phyloP scores from a whole-genome alignment of 2,113 vertebrate genomes.

The Phycodurus eques region DNA sequence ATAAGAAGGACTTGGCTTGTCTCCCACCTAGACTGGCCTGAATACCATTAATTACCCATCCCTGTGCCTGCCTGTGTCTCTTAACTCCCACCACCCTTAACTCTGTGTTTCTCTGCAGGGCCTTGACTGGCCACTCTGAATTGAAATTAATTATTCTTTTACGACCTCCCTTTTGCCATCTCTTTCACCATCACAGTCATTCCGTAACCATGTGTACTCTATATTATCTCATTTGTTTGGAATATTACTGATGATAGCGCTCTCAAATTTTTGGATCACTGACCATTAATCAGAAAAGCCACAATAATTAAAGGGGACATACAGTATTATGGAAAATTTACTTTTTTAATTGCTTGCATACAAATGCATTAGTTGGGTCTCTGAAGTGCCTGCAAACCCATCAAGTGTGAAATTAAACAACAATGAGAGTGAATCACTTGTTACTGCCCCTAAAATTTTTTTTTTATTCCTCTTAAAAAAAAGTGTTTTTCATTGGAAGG shows the following conservation, averaged over 20 bases:
- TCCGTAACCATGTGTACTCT: constrained; percentile 20
- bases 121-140: constrained; percentile 8
- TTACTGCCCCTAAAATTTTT: background rate
- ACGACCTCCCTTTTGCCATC: background rate
- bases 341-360: background rate
- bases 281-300: background rate
- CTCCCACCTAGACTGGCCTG: constrained; percentile 51
- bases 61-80: constrained; percentile 17
- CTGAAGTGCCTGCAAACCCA: background rate
- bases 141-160: constrained; percentile 12
- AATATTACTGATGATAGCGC: background rate
- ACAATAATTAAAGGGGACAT: background rate
- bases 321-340: background rate
- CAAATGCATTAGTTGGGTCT: background rate
- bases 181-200: constrained; percentile 23
- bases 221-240: background rate
- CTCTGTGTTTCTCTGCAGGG: constrained; percentile 14
- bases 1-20: constrained; percentile 51
- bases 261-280: background rate
- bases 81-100: constrained; percentile 2
- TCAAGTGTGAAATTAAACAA: background rate
- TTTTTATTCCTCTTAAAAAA: too few relatives aligned
- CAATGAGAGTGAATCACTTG: background rate
- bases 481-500: too few relatives aligned
- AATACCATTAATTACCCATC: constrained; percentile 62